A percentile compares a stretch with the other conserved stretches of the same genome.
Conservation (phyloP, 1,140 invertebrate genomes). For the Eupristina koningsbergeri region DNA sequence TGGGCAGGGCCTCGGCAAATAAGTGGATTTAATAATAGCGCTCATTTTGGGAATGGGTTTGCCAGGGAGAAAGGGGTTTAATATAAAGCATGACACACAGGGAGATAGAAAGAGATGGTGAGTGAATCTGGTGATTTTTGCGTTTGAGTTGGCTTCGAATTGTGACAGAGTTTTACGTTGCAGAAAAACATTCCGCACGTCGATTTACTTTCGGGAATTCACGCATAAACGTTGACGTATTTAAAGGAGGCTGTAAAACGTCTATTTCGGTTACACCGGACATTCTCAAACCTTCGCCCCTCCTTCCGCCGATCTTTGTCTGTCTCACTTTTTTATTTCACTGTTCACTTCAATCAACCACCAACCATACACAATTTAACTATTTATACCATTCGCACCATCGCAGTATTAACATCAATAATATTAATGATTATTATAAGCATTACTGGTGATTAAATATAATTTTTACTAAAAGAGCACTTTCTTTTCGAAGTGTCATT, state of each 20-base stretch:
- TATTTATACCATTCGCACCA: no score
- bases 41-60: conserved; percentile 50
- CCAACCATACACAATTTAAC: no score
- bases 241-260: conserved; percentile 72
- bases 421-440: no score
- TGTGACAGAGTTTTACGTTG: conserved; percentile 59
- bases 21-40: conserved; percentile 65
- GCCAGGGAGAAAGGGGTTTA: conserved; percentile 45
- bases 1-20: background rate
- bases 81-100: conserved; percentile 39
- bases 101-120: no score
- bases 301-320: background rate
- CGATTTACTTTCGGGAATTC: conserved; percentile 71
- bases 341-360: no score
- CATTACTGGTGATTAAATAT: no score
- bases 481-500: no score
- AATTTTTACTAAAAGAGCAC: no score
- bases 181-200: conserved; percentile 70
- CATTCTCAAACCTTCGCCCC: conserved; percentile 7
- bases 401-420: no score
- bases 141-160: conserved; percentile 66
- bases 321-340: background rate
- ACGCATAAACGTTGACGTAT: conserved; percentile 71
- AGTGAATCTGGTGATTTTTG: conserved; percentile 6
- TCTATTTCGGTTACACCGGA: conserved; percentile 67